phyloP scores from a whole-genome alignment of 2,113 vertebrate genomes.

The Syngnathoides biaculeatus region DNA sequence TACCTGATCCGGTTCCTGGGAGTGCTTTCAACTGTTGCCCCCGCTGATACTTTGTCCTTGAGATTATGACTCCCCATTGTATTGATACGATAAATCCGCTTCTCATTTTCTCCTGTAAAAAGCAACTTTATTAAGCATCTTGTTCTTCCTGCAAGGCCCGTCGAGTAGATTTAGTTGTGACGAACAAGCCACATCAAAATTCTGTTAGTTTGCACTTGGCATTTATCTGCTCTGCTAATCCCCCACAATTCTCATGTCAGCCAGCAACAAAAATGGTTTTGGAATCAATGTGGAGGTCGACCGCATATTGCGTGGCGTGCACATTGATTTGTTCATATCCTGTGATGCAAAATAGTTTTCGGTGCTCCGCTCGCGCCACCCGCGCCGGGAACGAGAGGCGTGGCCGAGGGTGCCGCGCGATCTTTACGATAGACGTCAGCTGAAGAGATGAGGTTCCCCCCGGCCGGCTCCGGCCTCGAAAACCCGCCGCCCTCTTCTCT shows the following conservation, averaged over 20 bases:
- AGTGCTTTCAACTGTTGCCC: constrained; percentile 2
- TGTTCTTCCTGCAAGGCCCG: neutral
- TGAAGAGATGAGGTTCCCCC: constrained; percentile 52
- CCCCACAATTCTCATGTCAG: neutral
- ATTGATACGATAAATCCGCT: neutral
- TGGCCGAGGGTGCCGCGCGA: constrained; percentile 28
- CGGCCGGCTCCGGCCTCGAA: constrained; percentile 29
- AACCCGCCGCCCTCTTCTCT: constrained; percentile 25
- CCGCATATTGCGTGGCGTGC: neutral
- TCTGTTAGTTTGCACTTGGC: neutral
- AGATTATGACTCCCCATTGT: neutral
- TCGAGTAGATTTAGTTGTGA: neutral
- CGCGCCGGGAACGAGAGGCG: constrained; percentile 22
- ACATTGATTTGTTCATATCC: neutral
- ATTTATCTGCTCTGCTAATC: constrained; percentile 2
- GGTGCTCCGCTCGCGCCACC: constrained; percentile 31
- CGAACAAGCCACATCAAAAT: neutral
- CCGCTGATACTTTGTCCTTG: constrained; percentile 4
- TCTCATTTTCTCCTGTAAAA: constrained; percentile 4
- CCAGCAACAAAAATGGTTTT: neutral
- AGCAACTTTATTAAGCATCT: neutral
- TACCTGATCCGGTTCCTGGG: neutral
- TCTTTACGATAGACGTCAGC: constrained; percentile 46
- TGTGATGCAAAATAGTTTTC: constrained; percentile 16
- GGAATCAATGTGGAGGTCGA: neutral